phyloP scores from a whole-genome alignment of 1,140 invertebrate species.

The Papilio polytes region DNA sequence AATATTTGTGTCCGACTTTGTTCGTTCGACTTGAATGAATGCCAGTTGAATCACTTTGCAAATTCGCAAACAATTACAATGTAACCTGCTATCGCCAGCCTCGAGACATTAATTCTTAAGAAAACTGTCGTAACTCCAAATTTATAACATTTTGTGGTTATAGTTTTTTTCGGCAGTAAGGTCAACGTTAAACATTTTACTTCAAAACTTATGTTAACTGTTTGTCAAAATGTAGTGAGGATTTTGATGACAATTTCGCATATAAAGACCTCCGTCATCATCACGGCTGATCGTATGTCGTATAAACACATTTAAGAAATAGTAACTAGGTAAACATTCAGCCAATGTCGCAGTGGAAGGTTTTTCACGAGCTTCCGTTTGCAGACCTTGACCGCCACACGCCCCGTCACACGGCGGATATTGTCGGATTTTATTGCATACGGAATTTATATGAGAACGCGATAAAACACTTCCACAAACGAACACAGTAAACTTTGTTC shows the following conservation, averaged over 20 bases:
- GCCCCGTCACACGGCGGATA: background rate
- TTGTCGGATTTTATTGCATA: slow-evolving; percentile 1
- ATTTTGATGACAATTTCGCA: too few species aligned
- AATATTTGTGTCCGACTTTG: background rate
- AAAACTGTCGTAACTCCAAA: background rate
- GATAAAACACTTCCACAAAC: background rate
- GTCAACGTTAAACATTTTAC: background rate
- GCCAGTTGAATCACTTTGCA: background rate
- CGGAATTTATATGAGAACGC: background rate
- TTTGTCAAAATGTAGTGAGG: too few species aligned
- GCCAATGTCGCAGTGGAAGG: background rate
- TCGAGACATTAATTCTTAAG: background rate
- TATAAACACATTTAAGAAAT: too few species aligned
- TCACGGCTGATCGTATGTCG: too few species aligned
- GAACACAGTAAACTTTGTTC: too few species aligned
- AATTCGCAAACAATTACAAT: background rate
- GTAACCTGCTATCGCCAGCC: background rate
- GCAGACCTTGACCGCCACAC: background rate
- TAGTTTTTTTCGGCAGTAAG: background rate
- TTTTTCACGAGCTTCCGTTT: background rate
- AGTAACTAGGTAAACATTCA: background rate
- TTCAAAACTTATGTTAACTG: too few species aligned
- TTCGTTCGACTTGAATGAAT: background rate
- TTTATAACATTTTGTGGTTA: background rate
- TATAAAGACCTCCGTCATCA: too few species aligned